Evolutionary conservation across 2,113 vertebrate genomes (phyloP).

Genomic region (Paraplagusia blochii): DNA sequence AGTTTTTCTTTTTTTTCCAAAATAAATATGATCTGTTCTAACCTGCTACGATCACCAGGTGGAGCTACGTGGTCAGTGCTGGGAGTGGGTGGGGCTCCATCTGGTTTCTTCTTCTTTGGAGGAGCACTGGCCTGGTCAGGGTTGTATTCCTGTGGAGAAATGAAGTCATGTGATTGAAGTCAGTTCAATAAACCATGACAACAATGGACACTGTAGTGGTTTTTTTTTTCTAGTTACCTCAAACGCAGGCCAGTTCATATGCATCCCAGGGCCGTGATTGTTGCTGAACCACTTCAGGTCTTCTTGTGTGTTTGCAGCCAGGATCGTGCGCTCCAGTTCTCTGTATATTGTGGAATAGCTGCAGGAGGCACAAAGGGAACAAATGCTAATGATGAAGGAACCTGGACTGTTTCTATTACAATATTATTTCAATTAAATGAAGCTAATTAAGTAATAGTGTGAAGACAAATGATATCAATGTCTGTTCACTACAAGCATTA

Average conservation of each 20-base stretch:
- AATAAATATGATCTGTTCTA: slow-evolving; percentile 8
- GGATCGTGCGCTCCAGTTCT: slow-evolving; percentile 91
- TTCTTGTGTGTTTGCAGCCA: slow-evolving; percentile 89
- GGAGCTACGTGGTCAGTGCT: slow-evolving; percentile 82
- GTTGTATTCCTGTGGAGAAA: slow-evolving; percentile 86
- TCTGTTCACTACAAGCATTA: too few relatives aligned
- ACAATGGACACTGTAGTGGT: neutral
- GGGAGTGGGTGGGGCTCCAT: slow-evolving; percentile 80
- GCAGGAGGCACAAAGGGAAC: slow-evolving; percentile 38
- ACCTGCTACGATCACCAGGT: slow-evolving; percentile 91
- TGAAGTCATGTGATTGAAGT: neutral
- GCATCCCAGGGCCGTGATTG: slow-evolving; percentile 91
- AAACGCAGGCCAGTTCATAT: slow-evolving; percentile 97
- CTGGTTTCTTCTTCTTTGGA: slow-evolving; percentile 89
- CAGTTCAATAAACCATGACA: neutral
- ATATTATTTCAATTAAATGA: too few relatives aligned
- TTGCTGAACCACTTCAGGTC: slow-evolving; percentile 98
- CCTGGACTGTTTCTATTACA: too few relatives aligned
- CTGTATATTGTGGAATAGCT: slow-evolving; percentile 92
- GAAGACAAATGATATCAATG: too few relatives aligned
- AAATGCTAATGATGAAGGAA: slow-evolving; percentile 37
- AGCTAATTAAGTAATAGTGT: too few relatives aligned
- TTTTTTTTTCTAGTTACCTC: slow-evolving; percentile 77
- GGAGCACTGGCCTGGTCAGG: slow-evolving; percentile 86
- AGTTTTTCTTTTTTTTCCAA: neutral